phyloP scores from a whole-genome alignment of 2,888 invertebrate genomes.

The Troides oblongomaculatus region DNA sequence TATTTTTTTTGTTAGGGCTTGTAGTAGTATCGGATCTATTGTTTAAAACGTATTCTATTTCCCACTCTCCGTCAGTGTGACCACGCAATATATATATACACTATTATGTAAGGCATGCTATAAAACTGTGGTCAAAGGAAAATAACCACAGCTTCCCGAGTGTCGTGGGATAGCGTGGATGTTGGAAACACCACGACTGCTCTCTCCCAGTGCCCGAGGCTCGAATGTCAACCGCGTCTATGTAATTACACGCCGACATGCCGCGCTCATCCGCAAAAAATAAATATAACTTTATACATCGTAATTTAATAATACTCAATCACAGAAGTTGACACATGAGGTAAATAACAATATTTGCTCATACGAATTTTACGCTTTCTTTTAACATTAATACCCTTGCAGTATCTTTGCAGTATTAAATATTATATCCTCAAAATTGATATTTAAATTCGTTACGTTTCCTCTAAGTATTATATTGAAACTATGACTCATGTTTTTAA shows the following conservation, averaged over 20 bases:
- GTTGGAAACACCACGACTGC: constrained; percentile 44
- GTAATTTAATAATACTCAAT: constrained; percentile 25
- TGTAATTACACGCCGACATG: constrained; percentile 57
- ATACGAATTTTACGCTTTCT: background rate
- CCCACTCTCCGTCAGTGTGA: background rate
- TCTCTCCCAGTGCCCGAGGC: constrained; percentile 47
- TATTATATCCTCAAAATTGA: background rate
- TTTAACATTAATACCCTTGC: background rate
- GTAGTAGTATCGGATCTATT: background rate
- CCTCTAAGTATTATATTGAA: background rate
- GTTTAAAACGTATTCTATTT: constrained; percentile 9
- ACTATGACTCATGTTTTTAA: background rate
- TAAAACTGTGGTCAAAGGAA: constrained; percentile 35
- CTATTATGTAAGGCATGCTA: constrained; percentile 4
- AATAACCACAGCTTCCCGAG: constrained; percentile 67
- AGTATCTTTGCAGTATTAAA: background rate
- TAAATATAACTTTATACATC: constrained; percentile 21
- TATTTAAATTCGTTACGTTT: background rate
- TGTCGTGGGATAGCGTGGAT: constrained; percentile 58
- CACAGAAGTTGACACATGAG: background rate
- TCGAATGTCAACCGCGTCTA: constrained; percentile 68
- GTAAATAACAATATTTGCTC: background rate
- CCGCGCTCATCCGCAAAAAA: constrained; percentile 22
- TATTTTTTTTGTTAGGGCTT: no score
- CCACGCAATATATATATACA: background rate